phyloP scores from a whole-genome alignment of 2,888 invertebrate genomes.

The Leistus spinibarbis region DNA sequence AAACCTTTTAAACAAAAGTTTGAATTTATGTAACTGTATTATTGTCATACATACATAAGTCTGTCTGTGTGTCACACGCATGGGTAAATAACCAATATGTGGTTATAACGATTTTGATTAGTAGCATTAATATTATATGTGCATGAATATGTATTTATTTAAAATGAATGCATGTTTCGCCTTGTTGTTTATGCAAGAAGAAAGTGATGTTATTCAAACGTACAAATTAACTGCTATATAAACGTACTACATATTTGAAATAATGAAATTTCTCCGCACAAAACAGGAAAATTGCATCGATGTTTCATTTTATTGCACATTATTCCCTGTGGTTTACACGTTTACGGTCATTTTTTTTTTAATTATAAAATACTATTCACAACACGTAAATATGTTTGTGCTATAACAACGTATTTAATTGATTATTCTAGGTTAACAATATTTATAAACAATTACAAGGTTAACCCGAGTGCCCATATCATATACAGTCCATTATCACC shows the following conservation, averaged over 20 bases:
- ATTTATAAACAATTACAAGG: too few species aligned
- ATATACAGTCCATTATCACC: too few species aligned
- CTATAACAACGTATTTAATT: too few species aligned
- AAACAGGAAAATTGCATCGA: background rate
- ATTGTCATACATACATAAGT: background rate
- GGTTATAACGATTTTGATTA: background rate
- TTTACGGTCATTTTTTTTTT: background rate
- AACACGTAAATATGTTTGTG: background rate
- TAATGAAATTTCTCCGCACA: background rate
- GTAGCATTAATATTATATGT: background rate
- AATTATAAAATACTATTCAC: background rate
- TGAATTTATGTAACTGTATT: too few species aligned
- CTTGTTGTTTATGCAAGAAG: background rate
- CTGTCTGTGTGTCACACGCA: background rate
- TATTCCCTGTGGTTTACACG: background rate
- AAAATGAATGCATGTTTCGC: background rate
- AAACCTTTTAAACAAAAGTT: too few species aligned
- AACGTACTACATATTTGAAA: too few species aligned
- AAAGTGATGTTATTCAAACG: constrained; percentile 17
- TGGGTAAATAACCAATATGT: background rate
- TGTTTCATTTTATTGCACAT: background rate
- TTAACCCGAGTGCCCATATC: too few species aligned
- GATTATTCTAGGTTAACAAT: too few species aligned
- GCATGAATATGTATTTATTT: background rate
- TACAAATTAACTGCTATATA: constrained; percentile 4